Percentiles rank a stretch among this genome's conserved stretches.
phyloP scores from a whole-genome alignment of 2,888 invertebrate genomes.

The Cybosia mesomella region DNA sequence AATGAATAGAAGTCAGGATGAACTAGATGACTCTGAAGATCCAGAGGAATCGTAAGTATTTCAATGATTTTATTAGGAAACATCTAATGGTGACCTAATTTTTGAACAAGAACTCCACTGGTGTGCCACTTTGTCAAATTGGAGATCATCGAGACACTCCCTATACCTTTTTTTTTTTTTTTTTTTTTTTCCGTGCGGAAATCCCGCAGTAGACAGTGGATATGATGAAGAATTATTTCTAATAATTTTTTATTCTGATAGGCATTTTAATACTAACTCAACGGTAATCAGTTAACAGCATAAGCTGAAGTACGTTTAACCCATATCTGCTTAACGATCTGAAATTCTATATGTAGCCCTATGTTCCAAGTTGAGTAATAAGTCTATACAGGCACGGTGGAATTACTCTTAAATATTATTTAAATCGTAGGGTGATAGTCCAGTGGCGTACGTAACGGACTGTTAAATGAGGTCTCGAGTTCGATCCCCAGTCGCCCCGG shows the following conservation, averaged over 20 bases:
- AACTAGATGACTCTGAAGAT: conserved; percentile 88
- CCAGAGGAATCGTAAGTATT: conserved; percentile 83
- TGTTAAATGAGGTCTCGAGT: too few species aligned
- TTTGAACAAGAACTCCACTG: neutral
- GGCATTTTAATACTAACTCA: neutral
- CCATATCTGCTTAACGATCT: neutral
- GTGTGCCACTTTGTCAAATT: neutral
- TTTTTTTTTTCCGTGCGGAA: too few species aligned
- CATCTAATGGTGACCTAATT: neutral
- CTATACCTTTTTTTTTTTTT: too few species aligned
- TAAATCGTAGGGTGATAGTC: too few species aligned
- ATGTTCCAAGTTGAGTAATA: too few species aligned
- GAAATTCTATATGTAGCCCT: neutral
- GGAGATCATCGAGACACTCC: too few species aligned
- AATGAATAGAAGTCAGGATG: conserved; percentile 83
- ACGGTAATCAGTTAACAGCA: too few species aligned
- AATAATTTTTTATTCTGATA: neutral
- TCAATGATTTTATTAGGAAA: neutral
- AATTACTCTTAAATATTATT: neutral
- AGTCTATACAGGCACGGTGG: too few species aligned
- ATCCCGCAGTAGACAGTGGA: neutral
- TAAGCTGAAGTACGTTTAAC: neutral
- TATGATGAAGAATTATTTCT: neutral
- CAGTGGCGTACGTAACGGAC: too few species aligned
- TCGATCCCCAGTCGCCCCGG: too few species aligned